phyloP scores from a whole-genome alignment of 2,888 invertebrate genomes.

The Coelinius sp. region DNA sequence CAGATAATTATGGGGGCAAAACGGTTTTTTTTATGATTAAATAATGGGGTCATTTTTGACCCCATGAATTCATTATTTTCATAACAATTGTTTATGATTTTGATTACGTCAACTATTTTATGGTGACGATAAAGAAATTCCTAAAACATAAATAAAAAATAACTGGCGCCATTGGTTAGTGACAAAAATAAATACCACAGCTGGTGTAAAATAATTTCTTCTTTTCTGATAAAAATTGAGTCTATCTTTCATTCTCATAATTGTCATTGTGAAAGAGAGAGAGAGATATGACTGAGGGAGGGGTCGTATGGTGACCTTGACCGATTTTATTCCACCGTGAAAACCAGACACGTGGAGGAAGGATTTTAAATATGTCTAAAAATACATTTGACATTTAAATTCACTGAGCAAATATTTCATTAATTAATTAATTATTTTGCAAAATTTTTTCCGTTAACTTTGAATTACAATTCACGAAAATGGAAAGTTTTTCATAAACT shows the following conservation, averaged over 20 bases:
- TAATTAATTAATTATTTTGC: not conserved
- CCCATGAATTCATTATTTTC: not conserved
- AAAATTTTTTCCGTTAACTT: too few relatives aligned
- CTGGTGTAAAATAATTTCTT: conserved; percentile 9
- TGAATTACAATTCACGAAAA: too few relatives aligned
- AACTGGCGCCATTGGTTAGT: not conserved
- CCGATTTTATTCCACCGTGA: not conserved
- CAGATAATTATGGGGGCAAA: too few relatives aligned
- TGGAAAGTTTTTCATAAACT: too few relatives aligned
- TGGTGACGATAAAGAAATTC: too few relatives aligned
- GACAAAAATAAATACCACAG: not conserved
- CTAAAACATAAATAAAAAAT: too few relatives aligned
- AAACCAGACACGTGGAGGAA: conserved; percentile 5
- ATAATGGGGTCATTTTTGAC: not conserved
- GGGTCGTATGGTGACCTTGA: not conserved
- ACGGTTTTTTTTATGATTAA: not conserved
- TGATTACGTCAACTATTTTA: not conserved
- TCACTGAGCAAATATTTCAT: not conserved
- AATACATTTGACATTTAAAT: not conserved
- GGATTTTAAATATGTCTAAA: not conserved
- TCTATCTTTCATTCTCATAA: conserved; percentile 6
- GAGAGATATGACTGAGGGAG: not conserved
- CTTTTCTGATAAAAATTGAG: not conserved
- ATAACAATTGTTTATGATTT: not conserved
- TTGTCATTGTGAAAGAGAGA: not conserved